A percentile compares a stretch with the other conserved stretches of the same genome.
These are phyloP conservation scores for Lasioglossum figueresi DNA, from an alignment of 2,888 invertebrate species.

Conservation along the genomic window DNA sequence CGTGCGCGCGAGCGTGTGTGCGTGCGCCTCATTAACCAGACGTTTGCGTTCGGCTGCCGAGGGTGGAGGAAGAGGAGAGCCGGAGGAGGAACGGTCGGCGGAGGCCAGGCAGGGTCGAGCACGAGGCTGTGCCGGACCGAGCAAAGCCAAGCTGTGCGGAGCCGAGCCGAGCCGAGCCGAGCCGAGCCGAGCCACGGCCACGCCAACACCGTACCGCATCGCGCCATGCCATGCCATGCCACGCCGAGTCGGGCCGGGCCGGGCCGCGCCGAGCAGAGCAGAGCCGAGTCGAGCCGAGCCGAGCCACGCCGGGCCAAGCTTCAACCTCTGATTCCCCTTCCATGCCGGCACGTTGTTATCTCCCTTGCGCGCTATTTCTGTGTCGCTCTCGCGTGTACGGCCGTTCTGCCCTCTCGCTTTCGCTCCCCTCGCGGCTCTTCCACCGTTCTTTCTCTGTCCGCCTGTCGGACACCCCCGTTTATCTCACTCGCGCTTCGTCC, in stretches of 20 bases:
- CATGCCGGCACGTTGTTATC: constrained; percentile 52
- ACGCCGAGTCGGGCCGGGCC: constrained; percentile 37
- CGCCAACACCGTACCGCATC: constrained; percentile 35
- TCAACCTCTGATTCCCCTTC: constrained; percentile 53
- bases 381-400: constrained; percentile 39
- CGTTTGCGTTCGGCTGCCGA: constrained; percentile 73
- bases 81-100: constrained; percentile 50
- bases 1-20: constrained; percentile 77
- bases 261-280: constrained; percentile 24
- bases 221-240: constrained; percentile 32
- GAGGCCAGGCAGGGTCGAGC: constrained; percentile 69
- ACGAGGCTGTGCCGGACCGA: constrained; percentile 51
- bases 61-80: constrained; percentile 43
- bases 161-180: constrained; percentile 55
- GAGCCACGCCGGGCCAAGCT: constrained; percentile 67
- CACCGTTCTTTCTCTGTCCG: constrained; percentile 43
- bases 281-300: constrained; percentile 25
- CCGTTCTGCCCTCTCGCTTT: constrained; percentile 14
- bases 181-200: constrained; percentile 35
- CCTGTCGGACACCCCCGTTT: constrained; percentile 33
- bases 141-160: constrained; percentile 58
- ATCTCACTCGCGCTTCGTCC: constrained; percentile 20
- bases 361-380: constrained; percentile 61
- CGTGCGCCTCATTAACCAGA: constrained; percentile 80
- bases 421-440: constrained; percentile 20